Conservation (phyloP, 2,888 invertebrate genomes). For the Odiellus spinosus region DNA sequence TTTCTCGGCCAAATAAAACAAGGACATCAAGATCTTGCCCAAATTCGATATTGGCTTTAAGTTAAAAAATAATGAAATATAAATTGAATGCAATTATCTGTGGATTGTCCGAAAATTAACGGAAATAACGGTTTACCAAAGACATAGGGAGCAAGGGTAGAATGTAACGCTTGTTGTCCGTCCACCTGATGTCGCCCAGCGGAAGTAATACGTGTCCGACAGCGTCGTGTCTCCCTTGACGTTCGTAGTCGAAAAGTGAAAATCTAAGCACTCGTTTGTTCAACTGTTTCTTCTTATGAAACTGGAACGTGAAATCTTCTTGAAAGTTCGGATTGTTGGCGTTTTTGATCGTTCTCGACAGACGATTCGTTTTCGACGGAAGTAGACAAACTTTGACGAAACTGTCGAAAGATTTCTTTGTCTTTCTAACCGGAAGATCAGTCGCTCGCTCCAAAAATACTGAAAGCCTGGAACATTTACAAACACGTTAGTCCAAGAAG, state of each 20-base stretch:
- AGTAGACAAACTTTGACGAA: slow-evolving; percentile 23
- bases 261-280: slow-evolving; percentile 19
- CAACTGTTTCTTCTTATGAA: slow-evolving; percentile 20
- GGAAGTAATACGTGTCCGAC: slow-evolving; percentile 25
- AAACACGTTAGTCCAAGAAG: too few relatives aligned
- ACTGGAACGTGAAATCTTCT: slow-evolving; percentile 23
- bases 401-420: slow-evolving; percentile 20
- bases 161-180: slow-evolving; percentile 3
- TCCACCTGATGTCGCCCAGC: slow-evolving; percentile 18
- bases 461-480: slow-evolving; percentile 10
- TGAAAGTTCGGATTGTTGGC: slow-evolving; percentile 22
- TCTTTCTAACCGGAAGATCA: slow-evolving; percentile 24
- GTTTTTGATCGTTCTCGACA: slow-evolving; percentile 20
- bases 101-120: too few relatives aligned
- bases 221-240: slow-evolving; percentile 25
- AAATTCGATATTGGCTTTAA: slow-evolving; percentile 21
- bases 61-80: too few relatives aligned
- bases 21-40: slow-evolving; percentile 22
- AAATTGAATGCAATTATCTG: too few relatives aligned
- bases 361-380: slow-evolving; percentile 21
- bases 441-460: slow-evolving; percentile 22
- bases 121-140: slow-evolving; percentile 4
- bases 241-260: slow-evolving; percentile 24
- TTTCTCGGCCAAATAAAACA: slow-evolving; percentile 20
- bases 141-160: slow-evolving; percentile 12